A percentile compares a stretch with the other conserved stretches of the same genome.
These are phyloP conservation scores for Drosophila formosana DNA, from an alignment of 2,888 invertebrate genomes.

Conservation along the genomic window DNA sequence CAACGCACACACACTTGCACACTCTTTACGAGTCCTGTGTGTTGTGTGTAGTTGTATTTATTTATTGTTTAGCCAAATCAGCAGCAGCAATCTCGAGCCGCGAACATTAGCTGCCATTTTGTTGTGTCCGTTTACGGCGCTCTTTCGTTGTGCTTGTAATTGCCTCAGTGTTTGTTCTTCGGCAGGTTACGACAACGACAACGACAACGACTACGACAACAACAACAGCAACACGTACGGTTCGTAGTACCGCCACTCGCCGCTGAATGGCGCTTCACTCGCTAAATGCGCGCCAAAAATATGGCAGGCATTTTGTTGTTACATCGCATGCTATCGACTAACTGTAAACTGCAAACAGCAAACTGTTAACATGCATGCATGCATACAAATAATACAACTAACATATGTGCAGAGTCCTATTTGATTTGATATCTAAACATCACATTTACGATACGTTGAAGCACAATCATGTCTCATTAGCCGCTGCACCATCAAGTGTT, in stretches of 20 bases:
- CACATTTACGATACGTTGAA: constrained; percentile 11
- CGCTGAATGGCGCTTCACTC: constrained; percentile 61
- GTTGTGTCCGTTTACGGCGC: constrained; percentile 30
- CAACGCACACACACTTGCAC: constrained; percentile 39
- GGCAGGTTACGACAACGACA: constrained; percentile 4
- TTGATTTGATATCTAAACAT: constrained; percentile 14
- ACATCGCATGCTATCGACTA: not conserved
- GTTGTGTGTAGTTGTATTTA: constrained; percentile 56
- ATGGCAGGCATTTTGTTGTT: not conserved
- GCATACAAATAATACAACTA: constrained; percentile 10
- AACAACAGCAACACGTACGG: not conserved
- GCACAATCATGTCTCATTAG: constrained; percentile 18
- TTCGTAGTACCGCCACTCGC: constrained; percentile 54
- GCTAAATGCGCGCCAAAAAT: constrained; percentile 55
- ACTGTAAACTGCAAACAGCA: not conserved
- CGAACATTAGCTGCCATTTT: constrained; percentile 69
- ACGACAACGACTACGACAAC: not conserved
- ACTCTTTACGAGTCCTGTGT: constrained; percentile 26
- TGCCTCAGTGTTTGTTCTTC: constrained; percentile 25
- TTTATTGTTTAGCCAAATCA: constrained; percentile 75
- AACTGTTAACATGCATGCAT: not conserved
- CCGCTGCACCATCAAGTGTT: not conserved
- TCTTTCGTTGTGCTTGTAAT: constrained; percentile 20
- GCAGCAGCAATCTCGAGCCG: constrained; percentile 63
- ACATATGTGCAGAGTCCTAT: not conserved